Evolutionary conservation across 1,140 invertebrate genomes (phyloP), one percentile per base, ranked within the genome.

Genomic region (Drosophila paulistorum): DNA sequence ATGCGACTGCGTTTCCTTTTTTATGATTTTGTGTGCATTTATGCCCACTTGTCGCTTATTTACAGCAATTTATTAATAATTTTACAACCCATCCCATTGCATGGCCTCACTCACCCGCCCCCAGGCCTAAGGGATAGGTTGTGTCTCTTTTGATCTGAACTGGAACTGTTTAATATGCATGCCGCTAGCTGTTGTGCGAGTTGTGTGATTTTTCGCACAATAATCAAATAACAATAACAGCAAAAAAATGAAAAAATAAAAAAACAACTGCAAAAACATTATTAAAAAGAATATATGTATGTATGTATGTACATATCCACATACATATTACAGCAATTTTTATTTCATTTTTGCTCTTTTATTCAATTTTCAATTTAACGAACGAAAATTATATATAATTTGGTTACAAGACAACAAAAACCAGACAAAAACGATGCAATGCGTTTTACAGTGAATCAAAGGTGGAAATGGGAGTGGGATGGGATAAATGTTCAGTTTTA

Each of bases 131-230:
- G 0, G 17, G 26, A 9, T 10, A 42, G 11, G 1, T 7, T 57
- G 13, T 35, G 41, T 51, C 11, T 65, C 42, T 48, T 37, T 14
- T 60, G 39, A 26, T 35, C 33, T 48, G 45, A 35, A 20, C 20
- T 51, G 26, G 41, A 13, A 41, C 70, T 76, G 41, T 66, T 87
- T 89, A 87, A 83, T 87, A 87, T 87, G 77, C 84, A 80, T 63
- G 84, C 84, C 84, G 77, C 39, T 77, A 71, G 82, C 82, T 76
- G 51, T 51, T 51, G 61, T 68, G 70, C 45, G 76, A 69, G 76
- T 80, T 87, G 83, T 87, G 83, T 87, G 83, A 87, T 86, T 87
- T 87, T 87, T 87, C 83, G 83, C 83, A 87, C 83, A 87, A 87
- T 81, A 83, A 87, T 84, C 84, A 83, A 77, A 48, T 79, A 70